phyloP scores from a whole-genome alignment of 2,888 invertebrate species.

The Anthophora plumipes region DNA sequence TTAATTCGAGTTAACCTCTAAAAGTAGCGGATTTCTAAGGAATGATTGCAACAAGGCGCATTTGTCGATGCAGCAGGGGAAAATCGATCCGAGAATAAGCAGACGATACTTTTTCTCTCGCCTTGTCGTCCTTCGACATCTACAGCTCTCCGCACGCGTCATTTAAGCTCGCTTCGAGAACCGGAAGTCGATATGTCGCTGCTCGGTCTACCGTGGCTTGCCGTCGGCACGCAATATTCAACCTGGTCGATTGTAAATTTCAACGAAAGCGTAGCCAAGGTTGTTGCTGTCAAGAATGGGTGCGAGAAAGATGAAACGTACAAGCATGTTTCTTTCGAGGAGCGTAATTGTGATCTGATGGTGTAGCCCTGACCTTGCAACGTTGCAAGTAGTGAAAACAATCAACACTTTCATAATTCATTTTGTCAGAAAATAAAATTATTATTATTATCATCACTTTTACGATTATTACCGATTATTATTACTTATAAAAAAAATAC shows the following conservation, averaged over 20 bases:
- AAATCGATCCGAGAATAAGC: conserved; percentile 20
- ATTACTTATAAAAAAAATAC: too few relatives aligned
- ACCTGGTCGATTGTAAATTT: conserved; percentile 16
- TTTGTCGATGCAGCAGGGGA: not conserved
- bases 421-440: too few relatives aligned
- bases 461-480: too few relatives aligned
- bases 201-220: conserved; percentile 30
- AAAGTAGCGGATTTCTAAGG: not conserved
- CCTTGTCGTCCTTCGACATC: not conserved
- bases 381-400: too few relatives aligned
- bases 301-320: not conserved
- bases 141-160: conserved; percentile 34
- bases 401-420: too few relatives aligned
- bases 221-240: conserved; percentile 16
- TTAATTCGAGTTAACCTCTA: too few relatives aligned
- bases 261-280: conserved; percentile 3
- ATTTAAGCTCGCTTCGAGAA: conserved; percentile 41
- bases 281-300: not conserved
- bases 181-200: conserved; percentile 46
- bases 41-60: not conserved
- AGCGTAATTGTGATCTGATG: not conserved
- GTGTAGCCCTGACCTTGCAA: not conserved
- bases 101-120: not conserved
- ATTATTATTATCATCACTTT: too few relatives aligned
- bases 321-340: not conserved